Conservation (phyloP, 1,140 invertebrate species). For the Ladona fulva region DNA sequence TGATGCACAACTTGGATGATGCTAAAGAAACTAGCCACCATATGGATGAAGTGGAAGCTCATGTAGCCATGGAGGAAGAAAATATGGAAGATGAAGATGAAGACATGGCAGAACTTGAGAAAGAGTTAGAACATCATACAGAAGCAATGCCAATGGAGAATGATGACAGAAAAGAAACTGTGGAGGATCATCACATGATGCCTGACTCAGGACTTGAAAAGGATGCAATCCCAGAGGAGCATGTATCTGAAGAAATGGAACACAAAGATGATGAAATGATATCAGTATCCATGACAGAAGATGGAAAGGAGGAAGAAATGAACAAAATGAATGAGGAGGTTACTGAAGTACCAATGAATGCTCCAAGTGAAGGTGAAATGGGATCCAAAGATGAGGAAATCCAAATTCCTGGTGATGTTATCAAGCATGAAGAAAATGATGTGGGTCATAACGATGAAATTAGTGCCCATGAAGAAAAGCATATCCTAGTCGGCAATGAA, state of each 20-base stretch:
- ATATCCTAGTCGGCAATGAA: neutral
- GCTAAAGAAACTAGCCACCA: too few relatives aligned
- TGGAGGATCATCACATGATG: neutral
- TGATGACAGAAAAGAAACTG: neutral
- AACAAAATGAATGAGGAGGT: neutral
- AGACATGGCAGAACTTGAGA: neutral
- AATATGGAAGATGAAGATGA: neutral
- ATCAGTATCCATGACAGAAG: neutral
- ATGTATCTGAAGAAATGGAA: neutral
- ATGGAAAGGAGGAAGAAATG: neutral
- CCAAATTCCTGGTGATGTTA: too few relatives aligned
- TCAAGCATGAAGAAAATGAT: conserved; percentile 3
- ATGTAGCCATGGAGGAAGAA: neutral
- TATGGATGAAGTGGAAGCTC: too few relatives aligned
- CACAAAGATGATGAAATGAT: neutral
- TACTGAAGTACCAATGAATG: neutral
- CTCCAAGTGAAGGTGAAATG: neutral
- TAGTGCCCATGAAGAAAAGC: neutral
- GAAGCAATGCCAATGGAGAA: neutral
- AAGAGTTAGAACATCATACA: neutral
- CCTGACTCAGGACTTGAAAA: neutral
- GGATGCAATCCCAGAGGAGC: too few relatives aligned
- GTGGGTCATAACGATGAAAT: neutral
- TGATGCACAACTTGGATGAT: too few relatives aligned
- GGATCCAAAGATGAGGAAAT: neutral